These are phyloP conservation scores for Empis stercorea DNA, from an alignment of 2,888 invertebrate genomes.

Conservation along the genomic window DNA sequence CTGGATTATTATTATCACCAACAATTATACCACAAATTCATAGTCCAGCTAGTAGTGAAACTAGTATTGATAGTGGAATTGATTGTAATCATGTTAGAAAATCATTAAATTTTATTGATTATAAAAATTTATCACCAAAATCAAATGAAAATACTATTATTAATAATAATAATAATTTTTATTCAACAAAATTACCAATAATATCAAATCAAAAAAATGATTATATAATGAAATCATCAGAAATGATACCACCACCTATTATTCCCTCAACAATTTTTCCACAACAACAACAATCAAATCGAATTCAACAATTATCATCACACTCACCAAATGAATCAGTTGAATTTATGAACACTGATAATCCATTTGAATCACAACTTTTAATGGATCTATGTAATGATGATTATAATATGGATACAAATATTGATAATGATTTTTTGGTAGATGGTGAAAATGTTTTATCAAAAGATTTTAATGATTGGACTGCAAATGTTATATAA, in stretches of 20 bases:
- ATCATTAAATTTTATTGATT: slow-evolving; percentile 16
- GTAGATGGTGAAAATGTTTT: not conserved
- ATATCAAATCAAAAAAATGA: not conserved
- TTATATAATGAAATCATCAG: not conserved
- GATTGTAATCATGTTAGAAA: slow-evolving; percentile 15
- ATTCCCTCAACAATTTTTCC: not conserved
- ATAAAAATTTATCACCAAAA: not conserved
- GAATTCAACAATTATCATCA: not conserved
- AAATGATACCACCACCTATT: not conserved
- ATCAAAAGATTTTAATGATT: not conserved
- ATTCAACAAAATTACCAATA: not conserved
- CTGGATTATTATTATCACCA: slow-evolving; percentile 24
- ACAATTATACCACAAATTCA: slow-evolving; percentile 9
- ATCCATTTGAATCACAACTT: slow-evolving; percentile 22
- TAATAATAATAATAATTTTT: not conserved
- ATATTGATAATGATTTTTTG: not conserved
- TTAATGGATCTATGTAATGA: slow-evolving; percentile 30
- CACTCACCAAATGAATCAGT: not conserved
- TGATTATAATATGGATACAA: slow-evolving; percentile 25
- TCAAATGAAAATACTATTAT: not conserved
- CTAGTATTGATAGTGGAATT: slow-evolving; percentile 29
- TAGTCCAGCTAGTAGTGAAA: slow-evolving; percentile 16
- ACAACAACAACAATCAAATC: not conserved
- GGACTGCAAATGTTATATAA: not conserved
- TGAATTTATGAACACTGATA: not conserved